Evolutionary conservation across 1,140 invertebrate genomes (phyloP).

Genomic region (Papilio glaucus): DNA sequence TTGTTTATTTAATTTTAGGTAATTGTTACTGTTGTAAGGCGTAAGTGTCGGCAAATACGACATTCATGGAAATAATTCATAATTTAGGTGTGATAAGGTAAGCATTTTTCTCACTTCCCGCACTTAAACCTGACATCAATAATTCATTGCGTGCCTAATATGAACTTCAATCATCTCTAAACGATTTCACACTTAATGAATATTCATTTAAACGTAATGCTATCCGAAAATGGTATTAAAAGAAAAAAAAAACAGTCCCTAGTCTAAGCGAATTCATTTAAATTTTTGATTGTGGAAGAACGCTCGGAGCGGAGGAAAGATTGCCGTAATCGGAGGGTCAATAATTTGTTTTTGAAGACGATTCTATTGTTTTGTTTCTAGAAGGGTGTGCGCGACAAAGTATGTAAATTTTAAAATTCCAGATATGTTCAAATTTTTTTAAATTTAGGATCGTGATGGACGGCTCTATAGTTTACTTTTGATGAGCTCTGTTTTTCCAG

Average conservation of each 20-base stretch:
- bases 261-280: conserved; percentile 72
- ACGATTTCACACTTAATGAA: conserved; percentile 78
- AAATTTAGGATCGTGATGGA: too few relatives aligned
- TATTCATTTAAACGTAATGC: conserved; percentile 80
- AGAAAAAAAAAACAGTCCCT: conserved; percentile 67
- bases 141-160: conserved; percentile 74
- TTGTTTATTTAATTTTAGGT: conserved; percentile 20
- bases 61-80: background rate
- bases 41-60: background rate
- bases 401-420: background rate
- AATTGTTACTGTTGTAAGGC: background rate
- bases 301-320: conserved; percentile 52
- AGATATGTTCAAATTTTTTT: background rate
- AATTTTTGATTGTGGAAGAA: conserved; percentile 77
- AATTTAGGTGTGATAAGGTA: background rate
- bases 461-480: too few relatives aligned
- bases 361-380: conserved; percentile 35
- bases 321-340: conserved; percentile 62
- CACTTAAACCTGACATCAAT: conserved; percentile 54
- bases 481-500: too few relatives aligned
- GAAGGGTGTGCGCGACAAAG: conserved; percentile 19
- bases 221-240: conserved; percentile 75
- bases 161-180: conserved; percentile 79
- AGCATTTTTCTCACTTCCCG: background rate
- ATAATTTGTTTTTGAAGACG: conserved; percentile 58